phyloP scores from a whole-genome alignment of 30 jellyfish, hydroid and myxozoan species.

The Turritopsis dohrnii region DNA sequence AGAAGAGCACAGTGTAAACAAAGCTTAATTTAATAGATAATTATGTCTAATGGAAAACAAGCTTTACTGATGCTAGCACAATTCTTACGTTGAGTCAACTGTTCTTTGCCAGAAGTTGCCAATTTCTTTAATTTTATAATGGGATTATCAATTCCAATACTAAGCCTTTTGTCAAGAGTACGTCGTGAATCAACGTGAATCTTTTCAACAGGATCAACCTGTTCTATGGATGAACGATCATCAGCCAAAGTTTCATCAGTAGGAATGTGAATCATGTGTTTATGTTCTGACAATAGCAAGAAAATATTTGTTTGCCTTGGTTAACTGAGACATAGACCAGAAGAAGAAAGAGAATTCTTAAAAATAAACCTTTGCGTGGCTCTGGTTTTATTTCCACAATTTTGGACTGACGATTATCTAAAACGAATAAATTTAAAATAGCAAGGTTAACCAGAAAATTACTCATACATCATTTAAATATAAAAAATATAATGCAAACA shows the following conservation, averaged over 20 bases:
- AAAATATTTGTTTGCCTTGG: no score
- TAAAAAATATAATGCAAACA: background rate
- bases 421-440: background rate
- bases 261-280: background rate
- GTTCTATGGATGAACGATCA: conserved; percentile 12
- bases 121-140: background rate
- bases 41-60: no score
- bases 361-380: background rate
- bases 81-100: background rate
- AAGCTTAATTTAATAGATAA: no score
- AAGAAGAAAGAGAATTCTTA: background rate
- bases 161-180: background rate
- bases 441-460: background rate
- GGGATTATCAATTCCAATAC: conserved; percentile 21
- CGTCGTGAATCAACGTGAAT: background rate
- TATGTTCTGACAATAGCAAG: background rate
- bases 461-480: background rate
- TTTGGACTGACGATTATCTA: background rate
- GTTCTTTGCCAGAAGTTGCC: background rate
- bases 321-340: no score
- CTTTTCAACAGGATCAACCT: conserved; percentile 2
- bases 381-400: background rate
- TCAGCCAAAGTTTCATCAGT: background rate
- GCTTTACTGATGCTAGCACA: no score
- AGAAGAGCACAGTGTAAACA: no score